phyloP scores from a whole-genome alignment of 37 sponge, comb jelly and placozoan genomes.

The Amphimedon queenslandica region DNA sequence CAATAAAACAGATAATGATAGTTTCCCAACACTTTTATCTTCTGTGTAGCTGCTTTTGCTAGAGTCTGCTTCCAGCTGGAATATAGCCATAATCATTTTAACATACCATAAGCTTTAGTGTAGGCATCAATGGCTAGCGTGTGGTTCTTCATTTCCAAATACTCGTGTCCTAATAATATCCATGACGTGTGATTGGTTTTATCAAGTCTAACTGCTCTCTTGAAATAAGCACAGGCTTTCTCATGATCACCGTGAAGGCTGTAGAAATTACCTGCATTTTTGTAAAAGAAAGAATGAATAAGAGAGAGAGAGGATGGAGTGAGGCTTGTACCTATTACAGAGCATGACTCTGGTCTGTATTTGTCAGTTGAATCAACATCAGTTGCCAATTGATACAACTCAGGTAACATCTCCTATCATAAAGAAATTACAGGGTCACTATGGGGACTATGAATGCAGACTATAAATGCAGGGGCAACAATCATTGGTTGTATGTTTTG shows the following conservation, averaged over 20 bases:
- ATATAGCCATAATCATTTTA: too few species aligned
- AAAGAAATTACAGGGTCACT: not conserved
- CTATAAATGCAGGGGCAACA: too few species aligned
- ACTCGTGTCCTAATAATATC: conserved; percentile 94
- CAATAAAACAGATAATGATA: not conserved
- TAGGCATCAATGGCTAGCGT: conserved; percentile 89
- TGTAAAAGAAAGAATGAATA: too few species aligned
- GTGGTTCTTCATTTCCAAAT: conserved; percentile 86
- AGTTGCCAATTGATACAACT: conserved; percentile 68
- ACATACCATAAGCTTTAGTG: conserved; percentile 77
- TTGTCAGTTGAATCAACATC: conserved; percentile 61
- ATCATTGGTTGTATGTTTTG: too few species aligned
- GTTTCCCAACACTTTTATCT: too few species aligned
- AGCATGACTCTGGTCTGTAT: conserved; percentile 76
- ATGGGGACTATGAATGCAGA: too few species aligned
- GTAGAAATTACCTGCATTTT: conserved; percentile 89
- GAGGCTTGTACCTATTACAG: conserved; percentile 39
- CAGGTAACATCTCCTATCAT: conserved; percentile 55
- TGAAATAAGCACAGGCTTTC: conserved; percentile 82
- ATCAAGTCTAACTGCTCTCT: conserved; percentile 69
- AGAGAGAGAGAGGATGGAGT: not conserved
- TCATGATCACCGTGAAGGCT: conserved; percentile 86
- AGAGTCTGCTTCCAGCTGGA: too few species aligned
- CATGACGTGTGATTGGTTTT: conserved; percentile 71
- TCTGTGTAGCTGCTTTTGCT: too few species aligned